These are phyloP conservation scores for Cylindroiulus punctatus DNA, from an alignment of 2,888 invertebrate genomes.

Conservation along the genomic window DNA sequence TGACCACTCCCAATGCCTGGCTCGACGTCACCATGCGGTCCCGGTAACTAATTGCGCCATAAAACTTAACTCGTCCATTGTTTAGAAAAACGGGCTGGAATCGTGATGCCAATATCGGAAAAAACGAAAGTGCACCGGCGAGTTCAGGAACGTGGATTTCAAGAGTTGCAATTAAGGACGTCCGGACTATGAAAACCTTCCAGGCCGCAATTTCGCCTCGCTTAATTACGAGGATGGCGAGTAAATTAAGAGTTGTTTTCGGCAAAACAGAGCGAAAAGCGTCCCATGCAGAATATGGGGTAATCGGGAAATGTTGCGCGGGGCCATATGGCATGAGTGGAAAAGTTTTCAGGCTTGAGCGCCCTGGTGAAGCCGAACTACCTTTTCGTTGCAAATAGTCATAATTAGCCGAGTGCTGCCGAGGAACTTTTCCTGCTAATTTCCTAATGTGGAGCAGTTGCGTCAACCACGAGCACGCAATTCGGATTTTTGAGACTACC, in stretches of 20 bases:
- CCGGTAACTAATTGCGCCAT: neutral
- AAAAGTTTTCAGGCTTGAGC: too few relatives aligned
- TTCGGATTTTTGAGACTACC: too few relatives aligned
- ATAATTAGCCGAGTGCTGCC: too few relatives aligned
- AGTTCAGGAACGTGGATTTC: neutral
- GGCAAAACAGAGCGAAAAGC: neutral
- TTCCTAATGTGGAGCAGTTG: too few relatives aligned
- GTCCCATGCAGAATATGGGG: too few relatives aligned
- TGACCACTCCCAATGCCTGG: conserved; percentile 24
- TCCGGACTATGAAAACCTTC: neutral
- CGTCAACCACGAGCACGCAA: too few relatives aligned
- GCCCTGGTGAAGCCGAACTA: too few relatives aligned
- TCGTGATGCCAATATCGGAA: neutral
- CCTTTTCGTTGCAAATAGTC: too few relatives aligned
- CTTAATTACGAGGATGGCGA: neutral
- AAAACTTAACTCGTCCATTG: neutral
- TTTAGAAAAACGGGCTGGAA: neutral
- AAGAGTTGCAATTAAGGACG: neutral
- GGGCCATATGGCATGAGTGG: too few relatives aligned
- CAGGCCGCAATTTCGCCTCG: neutral
- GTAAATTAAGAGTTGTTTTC: neutral
- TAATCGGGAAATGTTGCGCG: too few relatives aligned
- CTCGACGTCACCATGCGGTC: neutral
- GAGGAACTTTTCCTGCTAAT: too few relatives aligned
- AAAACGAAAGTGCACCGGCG: neutral